Evolutionary conservation across 2,888 invertebrate genomes (phyloP).

Genomic region (Smittia sp.): DNA sequence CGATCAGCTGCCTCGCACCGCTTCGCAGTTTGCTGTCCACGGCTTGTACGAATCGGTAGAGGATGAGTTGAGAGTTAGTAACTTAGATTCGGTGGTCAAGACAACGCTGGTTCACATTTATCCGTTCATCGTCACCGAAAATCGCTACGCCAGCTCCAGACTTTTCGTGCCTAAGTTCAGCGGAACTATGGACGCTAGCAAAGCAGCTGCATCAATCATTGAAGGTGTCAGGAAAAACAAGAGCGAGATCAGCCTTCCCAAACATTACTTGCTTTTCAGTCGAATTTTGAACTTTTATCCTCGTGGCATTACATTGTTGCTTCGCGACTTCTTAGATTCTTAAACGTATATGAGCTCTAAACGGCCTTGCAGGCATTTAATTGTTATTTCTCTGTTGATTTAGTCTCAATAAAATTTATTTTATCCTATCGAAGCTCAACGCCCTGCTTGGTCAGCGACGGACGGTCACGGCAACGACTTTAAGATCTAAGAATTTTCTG

Average conservation of each 20-base stretch:
- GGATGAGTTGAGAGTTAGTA: conserved; percentile 60
- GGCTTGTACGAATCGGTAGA: conserved; percentile 63
- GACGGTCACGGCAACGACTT: no score
- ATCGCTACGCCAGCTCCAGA: conserved; percentile 58
- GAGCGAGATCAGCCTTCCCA: conserved; percentile 63
- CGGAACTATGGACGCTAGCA: conserved; percentile 60
- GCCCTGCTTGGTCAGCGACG: no score
- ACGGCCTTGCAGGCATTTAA: no score
- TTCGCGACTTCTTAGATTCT: conserved; percentile 62
- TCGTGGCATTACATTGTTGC: conserved; percentile 59
- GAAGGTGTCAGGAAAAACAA: conserved; percentile 63
- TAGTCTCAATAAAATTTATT: no score
- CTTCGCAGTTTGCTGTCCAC: conserved; percentile 65
- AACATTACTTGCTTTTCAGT: conserved; percentile 59
- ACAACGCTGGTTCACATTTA: conserved; percentile 64
- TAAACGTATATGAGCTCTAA: no score
- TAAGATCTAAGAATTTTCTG: no score
- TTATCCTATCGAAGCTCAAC: no score
- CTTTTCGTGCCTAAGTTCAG: conserved; percentile 64
- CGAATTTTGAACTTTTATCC: conserved; percentile 61
- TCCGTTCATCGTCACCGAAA: conserved; percentile 60
- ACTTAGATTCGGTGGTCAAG: conserved; percentile 56
- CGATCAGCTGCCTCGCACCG: conserved; percentile 60
- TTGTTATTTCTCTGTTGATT: no score
- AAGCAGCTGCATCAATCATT: conserved; percentile 60